Base-by-base conservation (phyloP, 1,140 invertebrate species). In the Drosophila rhopaloa region DNA sequence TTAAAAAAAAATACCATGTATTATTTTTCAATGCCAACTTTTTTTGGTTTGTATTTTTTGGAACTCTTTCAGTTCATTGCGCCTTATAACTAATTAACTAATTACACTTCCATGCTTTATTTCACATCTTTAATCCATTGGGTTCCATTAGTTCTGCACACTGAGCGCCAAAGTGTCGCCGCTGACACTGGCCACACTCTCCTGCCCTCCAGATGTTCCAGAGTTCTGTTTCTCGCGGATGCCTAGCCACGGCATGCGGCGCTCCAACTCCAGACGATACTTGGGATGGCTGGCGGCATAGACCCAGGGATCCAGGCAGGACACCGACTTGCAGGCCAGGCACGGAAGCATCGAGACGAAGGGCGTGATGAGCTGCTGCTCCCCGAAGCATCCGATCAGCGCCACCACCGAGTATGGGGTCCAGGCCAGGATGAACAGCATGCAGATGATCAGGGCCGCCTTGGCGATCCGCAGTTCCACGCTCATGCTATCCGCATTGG, bases 201-300 rank as follows among this genome's bases (percentile, higher is more conserved):
- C 84, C 61, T 67, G 65, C 0, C 77, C 84, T 0, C 40, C 80
- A 5, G 84, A 54, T 1, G 80, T 35, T 0, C 60, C 55, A 4
- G 70, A 56, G 8, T 35, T 27, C 1, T 91, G 81, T 38, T 62
- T 79, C 61, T 96, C 95, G 0, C 93, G 94, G 29, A 96, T 95
- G 35, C 95, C 95, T 93, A 96, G 93, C 95, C 95, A 96, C 6
- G 95, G 95, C 19, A 96, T 91, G 10, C 95, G 94, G 62, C 95
- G 95, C 78, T 95, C 94, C 43, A 96, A 82, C 80, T 96, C 95
- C 66, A 94, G 90, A 67, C 95, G 94, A 92, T 95, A 97, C 94
- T 95, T 95, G 1, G 96, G 96, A 92, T 97, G 96, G 79, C 95
- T 96, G 67, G 96, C 96, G 16, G 96, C 96, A 73, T 96, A 96